phyloP scores from a whole-genome alignment of 1,140 invertebrate species.

The Patella vulgata region DNA sequence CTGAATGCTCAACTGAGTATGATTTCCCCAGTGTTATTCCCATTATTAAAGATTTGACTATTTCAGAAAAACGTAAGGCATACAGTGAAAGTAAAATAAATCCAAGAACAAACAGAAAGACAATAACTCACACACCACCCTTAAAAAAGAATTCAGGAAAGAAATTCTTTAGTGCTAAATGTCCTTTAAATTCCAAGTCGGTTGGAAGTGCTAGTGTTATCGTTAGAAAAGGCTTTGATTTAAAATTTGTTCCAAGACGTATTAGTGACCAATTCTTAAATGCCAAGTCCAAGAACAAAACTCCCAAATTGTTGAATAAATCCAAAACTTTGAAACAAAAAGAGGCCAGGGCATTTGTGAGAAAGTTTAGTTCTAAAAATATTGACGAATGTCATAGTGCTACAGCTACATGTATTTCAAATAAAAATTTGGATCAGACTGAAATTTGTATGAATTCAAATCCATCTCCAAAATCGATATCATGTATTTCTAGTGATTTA shows the following conservation, averaged over 20 bases:
- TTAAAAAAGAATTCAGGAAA: conserved; percentile 3
- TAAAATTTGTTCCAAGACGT: conserved; percentile 35
- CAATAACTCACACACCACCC: not conserved
- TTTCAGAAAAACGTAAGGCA: not conserved
- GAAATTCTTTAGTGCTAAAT: conserved; percentile 23
- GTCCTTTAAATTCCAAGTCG: conserved; percentile 21
- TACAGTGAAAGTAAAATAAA: not conserved
- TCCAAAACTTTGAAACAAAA: conserved; percentile 7
- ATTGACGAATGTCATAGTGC: not conserved
- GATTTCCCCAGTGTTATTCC: not conserved
- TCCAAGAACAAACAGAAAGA: not conserved
- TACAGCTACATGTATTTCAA: not conserved
- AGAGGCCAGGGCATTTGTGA: not conserved
- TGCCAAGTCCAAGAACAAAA: conserved; percentile 7
- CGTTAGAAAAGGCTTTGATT: conserved; percentile 35
- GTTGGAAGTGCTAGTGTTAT: conserved; percentile 28
- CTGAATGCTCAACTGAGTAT: not conserved
- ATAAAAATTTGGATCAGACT: conserved; percentile 22
- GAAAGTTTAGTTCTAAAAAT: not conserved
- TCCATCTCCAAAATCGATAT: too few species aligned
- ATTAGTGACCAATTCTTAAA: conserved; percentile 6
- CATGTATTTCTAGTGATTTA: too few species aligned
- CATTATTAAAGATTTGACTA: not conserved
- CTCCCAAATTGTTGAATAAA: conserved; percentile 8
- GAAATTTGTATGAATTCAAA: not conserved